Evolutionary conservation across 2,888 invertebrate species (phyloP).

Genomic region (Lasioglossum morio): DNA sequence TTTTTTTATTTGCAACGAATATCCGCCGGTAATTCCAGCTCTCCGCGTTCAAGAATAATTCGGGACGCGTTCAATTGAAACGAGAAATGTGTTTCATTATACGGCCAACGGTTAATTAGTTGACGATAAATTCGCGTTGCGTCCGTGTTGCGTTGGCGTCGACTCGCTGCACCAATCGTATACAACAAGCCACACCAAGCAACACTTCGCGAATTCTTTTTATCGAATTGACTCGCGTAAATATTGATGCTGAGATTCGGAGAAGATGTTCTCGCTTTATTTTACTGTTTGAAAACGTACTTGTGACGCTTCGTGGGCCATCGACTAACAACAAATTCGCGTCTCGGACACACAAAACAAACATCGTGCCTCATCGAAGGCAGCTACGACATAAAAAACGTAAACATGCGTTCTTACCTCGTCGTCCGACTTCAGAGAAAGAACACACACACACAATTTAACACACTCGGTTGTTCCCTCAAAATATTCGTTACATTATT

Average conservation of each 20-base stretch:
- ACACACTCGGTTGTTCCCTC: no score
- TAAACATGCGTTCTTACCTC: no score
- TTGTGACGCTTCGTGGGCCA: no score
- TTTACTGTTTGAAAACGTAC: no score
- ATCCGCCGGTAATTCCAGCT: conserved; percentile 3
- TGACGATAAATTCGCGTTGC: conserved; percentile 72
- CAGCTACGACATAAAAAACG: no score
- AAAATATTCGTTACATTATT: no score
- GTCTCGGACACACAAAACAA: no score
- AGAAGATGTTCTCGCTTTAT: no score
- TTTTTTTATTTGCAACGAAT: background rate
- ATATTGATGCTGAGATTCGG: background rate
- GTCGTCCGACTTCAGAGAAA: no score
- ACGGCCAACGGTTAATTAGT: conserved; percentile 69
- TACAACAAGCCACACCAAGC: background rate
- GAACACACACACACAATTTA: no score
- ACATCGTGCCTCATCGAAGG: no score
- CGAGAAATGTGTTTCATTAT: conserved; percentile 21
- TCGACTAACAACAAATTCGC: no score
- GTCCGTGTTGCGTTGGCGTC: conserved; percentile 38
- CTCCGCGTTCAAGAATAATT: conserved; percentile 1
- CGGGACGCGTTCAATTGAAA: conserved; percentile 45
- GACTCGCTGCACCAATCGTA: background rate
- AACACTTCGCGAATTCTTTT: background rate
- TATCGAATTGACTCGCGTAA: background rate